A percentile compares a stretch with the other conserved stretches of the same genome.
These are phyloP conservation scores for Plodia interpunctella DNA, from an alignment of 1,140 invertebrate species.

Conservation along the genomic window DNA sequence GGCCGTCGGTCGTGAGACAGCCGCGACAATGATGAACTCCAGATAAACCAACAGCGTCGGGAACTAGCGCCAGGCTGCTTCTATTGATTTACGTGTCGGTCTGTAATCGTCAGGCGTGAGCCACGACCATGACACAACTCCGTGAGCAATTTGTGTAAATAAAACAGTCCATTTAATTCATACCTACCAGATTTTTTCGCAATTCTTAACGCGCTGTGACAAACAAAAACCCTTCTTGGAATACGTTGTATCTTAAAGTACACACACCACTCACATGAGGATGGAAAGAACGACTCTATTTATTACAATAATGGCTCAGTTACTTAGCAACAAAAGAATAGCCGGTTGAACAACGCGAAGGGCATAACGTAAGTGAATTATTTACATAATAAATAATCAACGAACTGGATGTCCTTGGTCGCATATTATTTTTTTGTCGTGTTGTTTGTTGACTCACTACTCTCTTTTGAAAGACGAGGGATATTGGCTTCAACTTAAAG, in stretches of 20 bases:
- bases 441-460: not conserved
- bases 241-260: not conserved
- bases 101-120: conserved; percentile 21
- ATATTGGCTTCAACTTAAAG: too few relatives aligned
- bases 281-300: conserved; percentile 5
- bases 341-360: not conserved
- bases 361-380: conserved; percentile 4
- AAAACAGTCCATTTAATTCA: not conserved
- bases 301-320: conserved; percentile 6
- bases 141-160: conserved; percentile 6
- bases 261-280: not conserved
- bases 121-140: conserved; percentile 24
- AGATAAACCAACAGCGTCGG: conserved; percentile 15
- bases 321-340: conserved; percentile 6
- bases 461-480: not conserved
- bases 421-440: not conserved
- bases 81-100: conserved; percentile 23
- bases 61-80: conserved; percentile 19
- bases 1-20: conserved; percentile 1
- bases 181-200: not conserved
- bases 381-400: conserved; percentile 2
- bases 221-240: not conserved
- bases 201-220: not conserved
- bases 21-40: conserved; percentile 20
- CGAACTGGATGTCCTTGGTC: conserved; percentile 1